Evolutionary conservation across 2,888 invertebrate genomes (phyloP), one percentile per base, ranked within the genome.

Genomic region (Syrista parreyssii): DNA sequence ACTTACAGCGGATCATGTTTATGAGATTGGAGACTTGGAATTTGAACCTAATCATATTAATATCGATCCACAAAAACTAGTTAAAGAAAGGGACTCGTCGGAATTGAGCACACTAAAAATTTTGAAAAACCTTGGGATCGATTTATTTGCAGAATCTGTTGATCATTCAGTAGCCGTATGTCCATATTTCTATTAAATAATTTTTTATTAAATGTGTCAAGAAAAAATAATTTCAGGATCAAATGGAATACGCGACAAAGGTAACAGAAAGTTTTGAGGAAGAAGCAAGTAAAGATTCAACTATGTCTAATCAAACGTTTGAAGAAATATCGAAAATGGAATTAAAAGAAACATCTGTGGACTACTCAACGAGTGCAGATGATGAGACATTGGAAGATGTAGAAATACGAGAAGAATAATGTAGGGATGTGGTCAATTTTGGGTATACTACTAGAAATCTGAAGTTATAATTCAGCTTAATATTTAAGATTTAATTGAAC

Each of bases 1-100:
- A 33, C 15, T 74, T 6, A 79, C 78, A 12, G 75, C 82, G 30
- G n/a, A 72, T 72, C 78, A 81, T 33, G 77, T 81, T 78, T 87
- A 85, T 75, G 36, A 34, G 34, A 76, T 74, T 73, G 85, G 84
- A 33, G 85, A 86, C 77, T 82, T 86, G 75, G 85, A 83, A 30
- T 86, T 86, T 68, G 84, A 85, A 68, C 84, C 85, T 11, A 68
- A 73, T 11, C 79, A 80, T 71, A 80, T 81, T 40, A 79, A 81
- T 72, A 68, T 68, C 75, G n/a, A 55, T 68, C 68, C 75, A 31
- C 11, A 75, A 32, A 31, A 31, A 32, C 6, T 71, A 32, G 1
- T 71, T 33, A 33, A 71, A 9, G 6, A 69, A 40, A 69, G n/a
- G 31, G 55, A 79, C 12, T 30, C 35, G 72, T 77, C 77, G 1